phyloP scores from a whole-genome alignment of 2,888 invertebrate species.

The Hypolimnas misippus region DNA sequence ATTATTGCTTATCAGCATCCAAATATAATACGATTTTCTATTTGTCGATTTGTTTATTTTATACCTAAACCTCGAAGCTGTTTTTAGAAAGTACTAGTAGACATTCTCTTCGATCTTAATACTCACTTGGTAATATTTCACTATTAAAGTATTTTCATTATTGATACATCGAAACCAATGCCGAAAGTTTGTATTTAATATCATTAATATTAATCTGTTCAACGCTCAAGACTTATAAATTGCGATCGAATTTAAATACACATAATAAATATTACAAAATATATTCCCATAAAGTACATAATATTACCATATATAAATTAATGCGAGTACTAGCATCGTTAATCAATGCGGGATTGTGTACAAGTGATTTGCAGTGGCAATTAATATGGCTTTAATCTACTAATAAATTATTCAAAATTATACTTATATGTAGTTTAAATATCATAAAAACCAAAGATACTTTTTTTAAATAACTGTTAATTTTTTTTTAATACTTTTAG shows the following conservation, averaged over 20 bases:
- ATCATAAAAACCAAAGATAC: no score
- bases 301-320: conserved; percentile 12
- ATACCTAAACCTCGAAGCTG: no score
- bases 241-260: neutral
- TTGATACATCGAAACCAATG: neutral
- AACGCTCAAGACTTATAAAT: neutral
- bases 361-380: conserved; percentile 8
- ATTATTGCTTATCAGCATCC: no score
- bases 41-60: no score
- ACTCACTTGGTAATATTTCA: no score
- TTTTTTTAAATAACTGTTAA: no score
- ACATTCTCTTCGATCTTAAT: no score
- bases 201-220: neutral
- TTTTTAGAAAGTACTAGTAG: no score
- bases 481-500: no score
- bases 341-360: conserved; percentile 21
- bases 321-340: conserved; percentile 18
- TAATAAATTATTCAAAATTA: conserved; percentile 10
- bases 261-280: neutral
- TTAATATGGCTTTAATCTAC: neutral
- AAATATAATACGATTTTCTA: no score
- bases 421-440: neutral
- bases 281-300: neutral
- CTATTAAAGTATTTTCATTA: neutral
- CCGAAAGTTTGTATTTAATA: no score